These are phyloP conservation scores for Mamestra brassicae DNA, from an alignment of 2,888 invertebrate genomes.

Conservation along the genomic window DNA sequence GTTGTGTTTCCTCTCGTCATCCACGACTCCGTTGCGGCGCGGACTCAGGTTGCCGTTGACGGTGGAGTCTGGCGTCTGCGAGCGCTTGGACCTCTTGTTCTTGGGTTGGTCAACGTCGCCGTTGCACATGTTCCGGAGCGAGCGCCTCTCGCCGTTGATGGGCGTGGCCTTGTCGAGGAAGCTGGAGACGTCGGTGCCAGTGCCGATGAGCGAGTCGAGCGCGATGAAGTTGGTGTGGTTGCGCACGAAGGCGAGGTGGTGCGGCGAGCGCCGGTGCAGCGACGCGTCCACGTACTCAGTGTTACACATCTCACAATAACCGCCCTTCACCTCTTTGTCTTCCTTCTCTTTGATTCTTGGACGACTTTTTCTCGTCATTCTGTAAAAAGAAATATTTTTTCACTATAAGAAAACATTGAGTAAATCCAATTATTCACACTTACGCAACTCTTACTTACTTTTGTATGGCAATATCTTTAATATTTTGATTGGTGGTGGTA, in stretches of 20 bases:
- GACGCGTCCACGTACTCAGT: conserved; percentile 93
- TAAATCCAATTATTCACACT: conserved; percentile 12
- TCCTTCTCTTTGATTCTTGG: conserved; percentile 86
- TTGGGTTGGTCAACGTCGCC: conserved; percentile 78
- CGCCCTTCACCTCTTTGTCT: conserved; percentile 88
- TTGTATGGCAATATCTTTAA: conserved; percentile 70
- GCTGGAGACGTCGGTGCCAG: conserved; percentile 92
- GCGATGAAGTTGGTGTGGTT: conserved; percentile 94
- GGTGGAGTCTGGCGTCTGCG: conserved; percentile 80
- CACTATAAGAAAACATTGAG: conserved; percentile 40
- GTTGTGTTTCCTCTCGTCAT: conserved; percentile 81
- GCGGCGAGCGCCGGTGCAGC: conserved; percentile 93
- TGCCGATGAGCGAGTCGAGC: conserved; percentile 93
- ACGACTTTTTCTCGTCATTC: conserved; percentile 91
- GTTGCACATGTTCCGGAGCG: conserved; percentile 83
- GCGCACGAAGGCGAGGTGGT: conserved; percentile 93
- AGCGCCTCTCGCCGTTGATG: conserved; percentile 83
- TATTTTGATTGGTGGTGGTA: conserved; percentile 70
- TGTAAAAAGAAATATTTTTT: conserved; percentile 71
- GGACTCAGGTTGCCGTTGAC: conserved; percentile 79
- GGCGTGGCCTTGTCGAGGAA: conserved; percentile 92
- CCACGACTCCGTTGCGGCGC: conserved; percentile 77
- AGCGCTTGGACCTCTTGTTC: conserved; percentile 76
- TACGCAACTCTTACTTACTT: conserved; percentile 76
- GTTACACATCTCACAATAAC: conserved; percentile 96